Evolutionary conservation across 2,797 vertebrate genomes (phyloP), one percentile per base, ranked within the genome.

Genomic region (Pitangus sulphuratus): DNA sequence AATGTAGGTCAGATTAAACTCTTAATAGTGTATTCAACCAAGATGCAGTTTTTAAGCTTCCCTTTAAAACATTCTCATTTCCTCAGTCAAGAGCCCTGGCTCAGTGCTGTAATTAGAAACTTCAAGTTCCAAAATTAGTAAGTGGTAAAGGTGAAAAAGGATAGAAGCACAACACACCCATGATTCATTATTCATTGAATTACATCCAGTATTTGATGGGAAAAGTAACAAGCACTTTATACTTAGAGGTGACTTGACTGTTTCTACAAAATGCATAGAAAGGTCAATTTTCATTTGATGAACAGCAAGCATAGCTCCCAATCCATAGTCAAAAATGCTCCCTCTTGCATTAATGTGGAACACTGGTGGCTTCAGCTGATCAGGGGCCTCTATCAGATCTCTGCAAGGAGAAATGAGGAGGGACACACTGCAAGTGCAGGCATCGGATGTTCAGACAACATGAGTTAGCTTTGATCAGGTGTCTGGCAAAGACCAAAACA

Each of bases 41-140:
- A 62, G 40, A 71, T 65, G 33, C 21, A 76, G 62, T 39, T 68
- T 53, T 56, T 80, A 74, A 79, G 26, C 15, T 70, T 94, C n/a
- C n/a, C n/a, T 80, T 91, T 64, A 64, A 77, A 92, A 54, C 33
- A 56, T 48, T 90, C 54, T 75, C 7, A 37, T 78, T 93, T 91
- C 44, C 50, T 64, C 58, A 92, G 69, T 81, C 91, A 95, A 79
- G 35, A 85, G 15, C 16, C 35, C 40, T 88, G 82, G 76, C 87
- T 93, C 76, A 33, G 61, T 0, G 0, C 33, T 76, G 60, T 56
- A 76, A 66, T 84, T 93, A 74, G 44, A 82, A 95, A 89, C 84
- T 78, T 65, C 65, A 88, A 62, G 64, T 65, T 93, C 86, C 86
- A 89, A 93, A 96, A 94, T 94, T 93, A 93, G 82, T 44, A 91